These are phyloP conservation scores for Proisotoma minuta DNA, from an alignment of 2,888 invertebrate species.

Conservation along the genomic window DNA sequence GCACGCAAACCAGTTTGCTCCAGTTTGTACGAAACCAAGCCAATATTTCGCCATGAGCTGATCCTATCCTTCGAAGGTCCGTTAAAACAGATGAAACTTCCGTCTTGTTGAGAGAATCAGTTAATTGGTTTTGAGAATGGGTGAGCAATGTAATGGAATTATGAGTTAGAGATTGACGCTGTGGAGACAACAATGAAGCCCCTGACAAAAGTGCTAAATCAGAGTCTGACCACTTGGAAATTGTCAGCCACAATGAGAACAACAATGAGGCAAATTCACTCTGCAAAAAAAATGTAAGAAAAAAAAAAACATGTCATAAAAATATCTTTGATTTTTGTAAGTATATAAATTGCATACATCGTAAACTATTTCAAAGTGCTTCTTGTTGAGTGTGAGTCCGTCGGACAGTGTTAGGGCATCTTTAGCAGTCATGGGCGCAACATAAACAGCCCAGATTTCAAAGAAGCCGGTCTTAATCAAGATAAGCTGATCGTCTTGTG, in stretches of 20 bases:
- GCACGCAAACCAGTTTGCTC: conserved; percentile 70
- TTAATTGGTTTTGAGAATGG: conserved; percentile 71
- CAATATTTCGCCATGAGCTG: conserved; percentile 75
- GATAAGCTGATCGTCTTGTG: conserved; percentile 94
- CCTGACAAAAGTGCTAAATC: conserved; percentile 86
- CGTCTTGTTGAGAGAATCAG: conserved; percentile 70
- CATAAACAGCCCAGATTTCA: conserved; percentile 89
- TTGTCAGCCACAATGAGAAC: conserved; percentile 69
- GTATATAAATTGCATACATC: conserved; percentile 71
- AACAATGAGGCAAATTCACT: conserved; percentile 74
- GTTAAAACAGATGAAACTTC: conserved; percentile 57
- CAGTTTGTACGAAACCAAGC: conserved; percentile 88
- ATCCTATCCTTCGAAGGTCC: conserved; percentile 74
- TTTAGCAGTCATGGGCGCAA: conserved; percentile 66
- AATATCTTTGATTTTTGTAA: no score
- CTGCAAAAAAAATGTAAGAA: conserved; percentile 56
- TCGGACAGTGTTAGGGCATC: conserved; percentile 79
- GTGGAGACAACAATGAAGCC: conserved; percentile 74
- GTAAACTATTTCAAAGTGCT: conserved; percentile 80
- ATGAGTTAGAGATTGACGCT: conserved; percentile 75
- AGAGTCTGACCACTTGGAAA: conserved; percentile 73
- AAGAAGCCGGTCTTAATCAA: conserved; percentile 95
- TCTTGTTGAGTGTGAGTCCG: conserved; percentile 74
- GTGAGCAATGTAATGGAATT: conserved; percentile 64
- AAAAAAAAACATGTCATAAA: background rate